Conservation (phyloP, 1,140 invertebrate species). For the Mya arenaria region DNA sequence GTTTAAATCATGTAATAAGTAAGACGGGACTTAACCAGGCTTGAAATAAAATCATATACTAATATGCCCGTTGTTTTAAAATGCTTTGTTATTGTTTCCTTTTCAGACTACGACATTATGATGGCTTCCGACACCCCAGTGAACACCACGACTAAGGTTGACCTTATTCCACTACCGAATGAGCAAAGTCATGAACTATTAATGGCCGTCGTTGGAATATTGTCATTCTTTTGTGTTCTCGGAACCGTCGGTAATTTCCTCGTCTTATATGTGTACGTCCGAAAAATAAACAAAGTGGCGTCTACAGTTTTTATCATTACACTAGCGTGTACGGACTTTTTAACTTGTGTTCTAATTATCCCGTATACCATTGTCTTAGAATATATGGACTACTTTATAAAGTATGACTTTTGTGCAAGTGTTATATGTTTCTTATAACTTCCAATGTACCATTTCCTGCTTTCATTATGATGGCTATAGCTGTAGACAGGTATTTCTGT, state of each 20-base stretch:
- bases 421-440: slow-evolving; percentile 79
- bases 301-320: slow-evolving; percentile 80
- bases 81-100: too few species aligned
- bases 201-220: slow-evolving; percentile 66
- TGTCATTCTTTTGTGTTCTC: slow-evolving; percentile 70
- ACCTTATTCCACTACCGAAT: background rate
- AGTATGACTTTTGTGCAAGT: slow-evolving; percentile 76
- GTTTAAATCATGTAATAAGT: too few species aligned
- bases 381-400: slow-evolving; percentile 65
- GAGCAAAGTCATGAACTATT: slow-evolving; percentile 9
- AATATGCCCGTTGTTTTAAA: too few species aligned
- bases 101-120: too few species aligned
- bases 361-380: slow-evolving; percentile 77
- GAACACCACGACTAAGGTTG: background rate
- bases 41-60: too few species aligned
- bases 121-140: background rate
- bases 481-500: slow-evolving; percentile 79
- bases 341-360: slow-evolving; percentile 74
- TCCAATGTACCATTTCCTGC: slow-evolving; percentile 78
- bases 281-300: slow-evolving; percentile 76
- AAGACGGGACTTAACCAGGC: too few species aligned
- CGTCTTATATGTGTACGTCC: slow-evolving; percentile 78
- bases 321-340: slow-evolving; percentile 75
- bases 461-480: slow-evolving; percentile 80
- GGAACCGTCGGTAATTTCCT: slow-evolving; percentile 74